Conservation (phyloP, 2,797 vertebrate genomes). For the Poeciliopsis presidionis region DNA sequence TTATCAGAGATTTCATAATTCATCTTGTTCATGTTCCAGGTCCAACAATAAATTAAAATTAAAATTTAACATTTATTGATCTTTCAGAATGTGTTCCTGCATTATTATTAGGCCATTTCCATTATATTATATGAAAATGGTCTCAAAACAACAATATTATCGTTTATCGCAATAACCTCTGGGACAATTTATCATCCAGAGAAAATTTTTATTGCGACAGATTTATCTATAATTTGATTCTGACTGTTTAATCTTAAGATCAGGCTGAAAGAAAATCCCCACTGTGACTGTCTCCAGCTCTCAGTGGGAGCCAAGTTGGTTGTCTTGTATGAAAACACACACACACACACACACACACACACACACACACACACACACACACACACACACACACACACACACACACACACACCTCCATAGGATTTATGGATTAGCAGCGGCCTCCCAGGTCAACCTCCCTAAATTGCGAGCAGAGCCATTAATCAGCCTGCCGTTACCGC, state of each 20-base stretch:
- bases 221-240: neutral
- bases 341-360: constrained; percentile 14
- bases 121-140: no score
- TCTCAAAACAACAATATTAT: no score
- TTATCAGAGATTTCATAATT: no score
- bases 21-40: no score
- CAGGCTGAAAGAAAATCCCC: neutral
- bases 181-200: no score
- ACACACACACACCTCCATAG: constrained; percentile 14
- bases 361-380: constrained; percentile 26
- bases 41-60: no score
- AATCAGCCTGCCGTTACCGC: constrained; percentile 33
- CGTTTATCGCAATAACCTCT: no score
- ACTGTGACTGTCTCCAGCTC: constrained; percentile 4
- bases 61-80: no score
- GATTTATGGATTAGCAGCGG: constrained; percentile 61
- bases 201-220: no score
- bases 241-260: neutral
- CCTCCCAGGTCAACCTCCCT: constrained; percentile 50
- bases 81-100: no score
- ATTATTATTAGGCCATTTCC: no score
- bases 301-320: constrained; percentile 41
- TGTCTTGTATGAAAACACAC: constrained; percentile 16
- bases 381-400: constrained; percentile 19
- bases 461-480: constrained; percentile 45